Evolutionary conservation across 2,888 invertebrate species (phyloP), one percentile per base, ranked within the genome.

Genomic region (Agrotis puta): DNA sequence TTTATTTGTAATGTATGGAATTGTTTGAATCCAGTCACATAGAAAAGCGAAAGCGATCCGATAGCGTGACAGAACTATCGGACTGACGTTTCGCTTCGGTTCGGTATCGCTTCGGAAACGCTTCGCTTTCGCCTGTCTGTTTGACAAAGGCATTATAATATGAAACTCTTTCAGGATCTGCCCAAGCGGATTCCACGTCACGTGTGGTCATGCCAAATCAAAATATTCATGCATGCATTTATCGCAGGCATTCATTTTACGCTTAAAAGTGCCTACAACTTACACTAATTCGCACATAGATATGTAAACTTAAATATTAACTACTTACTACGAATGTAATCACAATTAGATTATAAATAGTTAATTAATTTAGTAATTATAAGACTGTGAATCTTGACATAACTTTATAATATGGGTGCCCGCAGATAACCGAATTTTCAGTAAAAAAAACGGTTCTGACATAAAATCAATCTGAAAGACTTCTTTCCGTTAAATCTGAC

Each of bases 201-300:
- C 1, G 39, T 39, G 11, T 39, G 11, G 39, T 39, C 39, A 39
- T 2, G 9, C 33, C 33, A 9, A 27, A n/a, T 39, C 2, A 61
- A 48, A 51, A 47, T 18, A 43, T 62, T 27, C 20, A 11, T 56
- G 59, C 54, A 61, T 67, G 75, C 75, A 61, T 61, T 67, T 67
- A 67, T 51, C 24, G 67, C 67, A 74, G 33, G 74, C 76, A 69
- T 69, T 59, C 58, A 51, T 47, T 56, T 66, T 79, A 66, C 63
- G 58, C 74, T 66, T 79, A 67, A 66, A 69, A 74, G 74, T 74
- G 69, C 58, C 64, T 74, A 63, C 24, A 58, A 73, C 13, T 78
- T 45, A 74, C 22, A 59, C 22, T 74, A 48, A 56, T 18, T 67
- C 20, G 6, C 45, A 57, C 67, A 45, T 50, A 62, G 18, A 16